Base-by-base conservation (phyloP, 2,888 invertebrate species). In the Xylophagus ater region DNA sequence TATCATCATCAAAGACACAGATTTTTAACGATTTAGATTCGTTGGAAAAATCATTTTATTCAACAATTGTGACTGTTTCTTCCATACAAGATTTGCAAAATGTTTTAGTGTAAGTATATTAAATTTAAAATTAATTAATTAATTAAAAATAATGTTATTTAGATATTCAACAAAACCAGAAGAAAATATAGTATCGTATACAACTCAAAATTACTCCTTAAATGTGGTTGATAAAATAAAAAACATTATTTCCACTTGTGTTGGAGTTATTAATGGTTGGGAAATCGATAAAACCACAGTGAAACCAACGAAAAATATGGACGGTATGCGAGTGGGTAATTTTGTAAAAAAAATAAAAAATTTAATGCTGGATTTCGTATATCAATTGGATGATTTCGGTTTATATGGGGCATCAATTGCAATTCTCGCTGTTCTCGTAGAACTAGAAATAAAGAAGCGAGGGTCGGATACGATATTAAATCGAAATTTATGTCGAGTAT, bases 31-130 rank as follows among this genome's bases (percentile, higher is more conserved):
- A 74, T 4, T 61, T 81, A 2, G 53, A 58, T 40, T 62, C 65
- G 2, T 63, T 93, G 40, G 93, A 96, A 60, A 69, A 67, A 0
- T 82, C 81, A 1, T 79, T 80, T 53, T 76, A 77, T 15, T 73
- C 80, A 14, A 78, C 75, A 43, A 77, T 88, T 17, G 73, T 79
- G 0, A 83, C 84, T 0, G 76, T 78, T 2, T 68, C 75, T 39
- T 72, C 75, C 37, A 52, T 62, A 31, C 50, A 71, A 59, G 53
- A 61, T 34, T 49, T 55, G 45, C 48, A 55, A 37, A 64, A 65
- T 44, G 62, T 65, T 3, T 51, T 65, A 51, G 29, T 62, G 49
- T 72, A 70, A 59, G 57, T 50, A 37, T 13, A 24, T 34, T 13
- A 23, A 19, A 25, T 14, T 15, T 14, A 26, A 25, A 2, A 15